Evolutionary conservation across 2,113 vertebrate genomes (phyloP).

Genomic region (Megaceryle torquata): DNA sequence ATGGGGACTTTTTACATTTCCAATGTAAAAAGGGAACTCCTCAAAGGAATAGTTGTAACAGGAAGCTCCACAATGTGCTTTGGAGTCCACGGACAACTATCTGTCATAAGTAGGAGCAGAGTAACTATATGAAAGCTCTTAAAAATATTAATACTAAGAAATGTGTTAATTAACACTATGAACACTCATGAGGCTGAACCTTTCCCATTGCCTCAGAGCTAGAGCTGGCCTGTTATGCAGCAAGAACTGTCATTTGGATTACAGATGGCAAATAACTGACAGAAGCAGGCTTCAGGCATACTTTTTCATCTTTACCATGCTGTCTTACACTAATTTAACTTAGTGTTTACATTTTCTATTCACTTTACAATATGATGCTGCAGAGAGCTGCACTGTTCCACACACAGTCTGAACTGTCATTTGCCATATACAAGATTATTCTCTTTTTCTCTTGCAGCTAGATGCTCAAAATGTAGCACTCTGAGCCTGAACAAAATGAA

Average conservation of each 20-base stretch:
- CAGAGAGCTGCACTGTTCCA: neutral
- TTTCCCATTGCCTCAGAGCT: constrained; percentile 12
- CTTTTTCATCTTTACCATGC: neutral
- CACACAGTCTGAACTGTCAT: neutral
- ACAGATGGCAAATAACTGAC: constrained; percentile 36
- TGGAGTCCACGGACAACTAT: neutral
- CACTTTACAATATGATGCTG: neutral
- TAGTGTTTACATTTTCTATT: constrained; percentile 27
- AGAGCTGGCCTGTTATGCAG: neutral
- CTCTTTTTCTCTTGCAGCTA: neutral
- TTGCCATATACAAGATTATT: neutral
- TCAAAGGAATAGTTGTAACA: neutral
- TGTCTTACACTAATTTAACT: constrained; percentile 33
- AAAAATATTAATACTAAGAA: constrained; percentile 25
- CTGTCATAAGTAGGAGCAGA: neutral
- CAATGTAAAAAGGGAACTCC: neutral
- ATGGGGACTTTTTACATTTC: neutral
- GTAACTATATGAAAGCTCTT: neutral
- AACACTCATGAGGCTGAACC: neutral
- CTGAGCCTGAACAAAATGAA: neutral
- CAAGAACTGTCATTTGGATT: neutral
- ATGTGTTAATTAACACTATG: constrained; percentile 1
- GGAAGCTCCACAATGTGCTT: neutral
- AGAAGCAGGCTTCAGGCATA: constrained; percentile 36
- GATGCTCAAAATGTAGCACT: constrained; percentile 6